Percentiles rank a stretch among this genome's conserved stretches.
phyloP scores from a whole-genome alignment of 2,888 invertebrate genomes.

The Leptopilina myrica region DNA sequence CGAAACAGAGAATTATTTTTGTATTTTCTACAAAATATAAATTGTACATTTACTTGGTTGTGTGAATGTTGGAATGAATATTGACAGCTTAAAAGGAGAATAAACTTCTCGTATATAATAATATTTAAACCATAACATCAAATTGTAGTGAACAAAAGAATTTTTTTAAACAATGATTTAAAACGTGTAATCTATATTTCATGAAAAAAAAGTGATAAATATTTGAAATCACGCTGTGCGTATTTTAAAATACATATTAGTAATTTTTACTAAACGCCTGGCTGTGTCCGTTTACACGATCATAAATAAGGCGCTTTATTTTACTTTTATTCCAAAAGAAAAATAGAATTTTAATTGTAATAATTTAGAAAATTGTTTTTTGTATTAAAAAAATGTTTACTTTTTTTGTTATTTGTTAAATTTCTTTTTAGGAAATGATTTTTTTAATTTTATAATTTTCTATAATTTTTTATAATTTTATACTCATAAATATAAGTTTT shows the following conservation, averaged over 20 bases:
- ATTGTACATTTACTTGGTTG: slow-evolving; percentile 70
- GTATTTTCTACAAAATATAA: slow-evolving; percentile 58
- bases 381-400: no score
- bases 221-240: slow-evolving; percentile 16
- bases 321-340: background rate
- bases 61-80: slow-evolving; percentile 61
- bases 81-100: slow-evolving; percentile 35
- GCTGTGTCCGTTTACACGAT: background rate
- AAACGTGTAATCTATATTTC: slow-evolving; percentile 12
- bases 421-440: no score
- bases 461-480: no score
- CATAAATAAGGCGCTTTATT: no score
- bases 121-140: slow-evolving; percentile 45
- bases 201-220: background rate
- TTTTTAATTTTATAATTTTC: no score
- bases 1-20: slow-evolving; percentile 71
- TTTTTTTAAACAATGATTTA: slow-evolving; percentile 33
- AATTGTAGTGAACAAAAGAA: slow-evolving; percentile 38
- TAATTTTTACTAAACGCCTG: slow-evolving; percentile 6
- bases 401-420: no score
- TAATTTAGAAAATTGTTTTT: no score
- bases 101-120: slow-evolving; percentile 43
- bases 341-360: background rate
- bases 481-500: background rate
- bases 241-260: slow-evolving; percentile 13